Conservation (phyloP, 2,113 vertebrate genomes). For the Etheostoma cragini region DNA sequence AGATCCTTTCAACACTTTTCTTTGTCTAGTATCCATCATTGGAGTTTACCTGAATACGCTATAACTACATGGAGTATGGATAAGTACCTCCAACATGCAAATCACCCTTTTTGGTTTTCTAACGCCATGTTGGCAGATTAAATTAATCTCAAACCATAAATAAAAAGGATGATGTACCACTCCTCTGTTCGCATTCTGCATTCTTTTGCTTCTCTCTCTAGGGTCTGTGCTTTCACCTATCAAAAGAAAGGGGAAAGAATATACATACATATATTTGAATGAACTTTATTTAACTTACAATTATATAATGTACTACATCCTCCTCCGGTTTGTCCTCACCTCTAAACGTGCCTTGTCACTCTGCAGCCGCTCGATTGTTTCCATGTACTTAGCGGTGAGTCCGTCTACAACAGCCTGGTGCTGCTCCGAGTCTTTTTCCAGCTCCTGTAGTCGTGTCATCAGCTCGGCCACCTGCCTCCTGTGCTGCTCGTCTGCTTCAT, state of each 20-base stretch:
- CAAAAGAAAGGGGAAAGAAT: not conserved
- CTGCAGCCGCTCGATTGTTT: conserved; percentile 94
- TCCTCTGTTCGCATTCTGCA: conserved; percentile 94
- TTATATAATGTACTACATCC: not conserved
- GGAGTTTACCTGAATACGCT: not conserved
- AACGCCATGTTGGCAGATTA: not conserved
- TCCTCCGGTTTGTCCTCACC: conserved; percentile 76
- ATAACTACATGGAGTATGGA: not conserved
- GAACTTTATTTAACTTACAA: not conserved
- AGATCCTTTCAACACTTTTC: not conserved
- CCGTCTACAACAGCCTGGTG: conserved; percentile 91
- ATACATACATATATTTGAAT: not conserved
- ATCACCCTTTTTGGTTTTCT: not conserved
- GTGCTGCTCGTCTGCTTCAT: conserved; percentile 95
- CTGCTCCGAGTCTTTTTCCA: conserved; percentile 89
- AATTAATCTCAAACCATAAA: conserved; percentile 6
- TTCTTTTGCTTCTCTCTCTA: conserved; percentile 96
- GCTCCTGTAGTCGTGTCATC: conserved; percentile 83
- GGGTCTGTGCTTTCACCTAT: conserved; percentile 92
- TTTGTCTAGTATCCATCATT: not conserved
- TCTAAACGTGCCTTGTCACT: conserved; percentile 93
- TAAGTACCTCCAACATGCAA: not conserved
- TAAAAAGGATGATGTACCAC: conserved; percentile 83
- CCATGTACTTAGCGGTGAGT: conserved; percentile 89
- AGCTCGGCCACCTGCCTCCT: conserved; percentile 89